phyloP scores from a whole-genome alignment of 2,113 vertebrate species.

The Heliornis fulica region DNA sequence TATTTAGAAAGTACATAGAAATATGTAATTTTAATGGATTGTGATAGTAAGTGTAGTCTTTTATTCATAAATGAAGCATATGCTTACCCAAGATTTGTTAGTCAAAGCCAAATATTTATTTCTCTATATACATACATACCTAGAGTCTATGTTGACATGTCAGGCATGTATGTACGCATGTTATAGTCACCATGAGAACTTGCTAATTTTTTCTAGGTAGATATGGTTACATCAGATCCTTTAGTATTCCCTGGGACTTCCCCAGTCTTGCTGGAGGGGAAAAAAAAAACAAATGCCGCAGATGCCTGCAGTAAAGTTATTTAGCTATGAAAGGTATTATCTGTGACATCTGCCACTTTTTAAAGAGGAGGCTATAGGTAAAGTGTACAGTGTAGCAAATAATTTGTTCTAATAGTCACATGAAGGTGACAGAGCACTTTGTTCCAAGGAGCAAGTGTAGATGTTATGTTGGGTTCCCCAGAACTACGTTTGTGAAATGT shows the following conservation, averaged over 20 bases:
- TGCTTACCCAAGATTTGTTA: conserved; percentile 59
- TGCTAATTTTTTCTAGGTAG: conserved; percentile 14
- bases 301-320: conserved; percentile 22
- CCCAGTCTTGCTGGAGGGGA: neutral
- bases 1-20: conserved; percentile 34
- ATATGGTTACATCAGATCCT: neutral
- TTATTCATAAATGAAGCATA: conserved; percentile 47
- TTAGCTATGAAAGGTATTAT: conserved; percentile 11
- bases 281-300: neutral
- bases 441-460: neutral
- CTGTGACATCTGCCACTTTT: conserved; percentile 1
- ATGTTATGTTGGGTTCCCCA: neutral
- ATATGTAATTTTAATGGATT: conserved; percentile 49
- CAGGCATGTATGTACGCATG: neutral
- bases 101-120: neutral
- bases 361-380: neutral
- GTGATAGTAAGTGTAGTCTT: conserved; percentile 49
- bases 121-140: neutral
- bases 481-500: neutral
- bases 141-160: neutral
- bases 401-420: conserved; percentile 8
- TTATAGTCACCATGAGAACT: neutral
- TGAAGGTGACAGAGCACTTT: conserved; percentile 25
- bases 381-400: neutral
- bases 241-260: conserved; percentile 32